Evolutionary conservation across 35 echinoderm and acorn worm species (phyloP), one percentile per base, ranked within the genome.

Genomic region (Acanthaster planci): DNA sequence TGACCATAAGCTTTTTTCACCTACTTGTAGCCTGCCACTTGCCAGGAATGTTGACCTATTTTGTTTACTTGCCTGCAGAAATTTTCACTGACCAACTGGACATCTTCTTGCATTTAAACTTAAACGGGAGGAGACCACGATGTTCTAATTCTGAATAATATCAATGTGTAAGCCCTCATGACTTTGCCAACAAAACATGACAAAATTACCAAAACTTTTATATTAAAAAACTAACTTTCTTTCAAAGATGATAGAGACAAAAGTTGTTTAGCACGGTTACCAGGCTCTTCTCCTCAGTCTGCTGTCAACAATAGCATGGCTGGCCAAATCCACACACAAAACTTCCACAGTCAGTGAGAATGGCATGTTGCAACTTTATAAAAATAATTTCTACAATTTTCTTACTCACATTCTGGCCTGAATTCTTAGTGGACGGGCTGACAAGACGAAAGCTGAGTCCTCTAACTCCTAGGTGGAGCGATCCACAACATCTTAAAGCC

Each of bases 401-500:
- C 30, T 72, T 26, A 72, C 64, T 72, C 30, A 72, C 64, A 2
- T 72, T 26, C 34, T 34, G 23, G 64, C 30, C 21, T 10, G 14
- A 12, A 34, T 30, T 72, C 10, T 31, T 14, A 31, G 8, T 21
- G 64, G 64, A 72, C 15, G 64, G 64, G 34, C 34, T 72, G 42
- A 47, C 12, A 14, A 72, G 0, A 72, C 64, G 34, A 72, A 72
- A 2, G 64, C 64, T 34, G 64, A 72, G 10, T 34, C 34, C 34
- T 34, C 30, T 72, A 29, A 34, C 64, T 72, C 64, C 64, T 14
- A 72, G 64, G 14, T 72, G 64, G 14, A 72, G 64, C 23, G 64
- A 72, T 34, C 64, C 64, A 72, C 64, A 72, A 72, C 64, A 31
- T 16, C 64, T 72, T 14, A 72, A 72, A 31, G 64, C 64, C 64